A percentile compares a stretch with the other conserved stretches of the same genome.
phyloP scores from a whole-genome alignment of 2,797 vertebrate species.

The Ctenochaetus hawaiiensis region DNA sequence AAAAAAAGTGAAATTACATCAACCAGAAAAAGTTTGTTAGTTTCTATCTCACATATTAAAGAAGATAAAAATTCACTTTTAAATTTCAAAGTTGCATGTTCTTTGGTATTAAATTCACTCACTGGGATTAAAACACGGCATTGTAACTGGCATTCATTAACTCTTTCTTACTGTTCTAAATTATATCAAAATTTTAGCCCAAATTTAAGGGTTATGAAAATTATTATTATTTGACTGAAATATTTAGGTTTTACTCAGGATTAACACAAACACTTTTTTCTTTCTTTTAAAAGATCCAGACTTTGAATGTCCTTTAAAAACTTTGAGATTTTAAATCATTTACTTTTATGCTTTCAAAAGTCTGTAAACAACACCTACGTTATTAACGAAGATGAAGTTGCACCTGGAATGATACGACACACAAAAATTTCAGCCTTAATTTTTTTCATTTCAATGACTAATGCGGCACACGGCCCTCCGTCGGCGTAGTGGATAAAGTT shows the following conservation, averaged over 20 bases:
- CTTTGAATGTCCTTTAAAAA: neutral
- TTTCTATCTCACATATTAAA: neutral
- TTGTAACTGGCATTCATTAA: neutral
- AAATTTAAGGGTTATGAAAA: neutral
- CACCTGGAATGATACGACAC: neutral
- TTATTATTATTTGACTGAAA: neutral
- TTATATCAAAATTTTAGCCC: neutral
- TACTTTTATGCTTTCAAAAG: neutral
- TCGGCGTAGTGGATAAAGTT: constrained; percentile 25
- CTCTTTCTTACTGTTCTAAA: neutral
- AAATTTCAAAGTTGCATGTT: neutral
- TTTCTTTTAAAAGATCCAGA: neutral
- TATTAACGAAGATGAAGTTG: neutral
- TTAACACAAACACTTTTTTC: neutral
- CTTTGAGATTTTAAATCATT: neutral
- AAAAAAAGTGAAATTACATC: neutral
- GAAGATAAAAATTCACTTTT: neutral
- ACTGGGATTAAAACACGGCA: neutral
- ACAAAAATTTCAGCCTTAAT: neutral
- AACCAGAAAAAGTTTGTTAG: neutral
- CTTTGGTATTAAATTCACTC: neutral
- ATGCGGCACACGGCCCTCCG: neutral
- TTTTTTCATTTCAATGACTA: neutral
- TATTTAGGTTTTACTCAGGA: neutral
- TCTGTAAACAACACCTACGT: neutral